These are phyloP conservation scores for Atractosteus spatula DNA, from an alignment of 2,113 vertebrate species.

Conservation along the genomic window DNA sequence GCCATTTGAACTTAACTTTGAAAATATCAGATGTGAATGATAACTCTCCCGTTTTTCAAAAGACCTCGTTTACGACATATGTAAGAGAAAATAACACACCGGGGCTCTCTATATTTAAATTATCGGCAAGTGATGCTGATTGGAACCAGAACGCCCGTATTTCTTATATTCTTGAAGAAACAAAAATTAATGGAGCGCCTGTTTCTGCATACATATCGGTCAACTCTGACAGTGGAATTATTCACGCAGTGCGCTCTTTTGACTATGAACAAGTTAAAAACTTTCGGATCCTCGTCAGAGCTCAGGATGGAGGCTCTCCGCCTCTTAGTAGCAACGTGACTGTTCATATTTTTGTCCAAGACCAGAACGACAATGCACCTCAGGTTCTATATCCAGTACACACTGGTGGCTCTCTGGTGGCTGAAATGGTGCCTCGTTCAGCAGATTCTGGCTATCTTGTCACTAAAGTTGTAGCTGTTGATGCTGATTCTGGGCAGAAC, in stretches of 20 bases:
- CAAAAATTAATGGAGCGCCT: slow-evolving; percentile 18
- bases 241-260: slow-evolving; percentile 27
- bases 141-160: slow-evolving; percentile 51
- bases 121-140: slow-evolving; percentile 38
- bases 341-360: slow-evolving; percentile 33
- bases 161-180: slow-evolving; percentile 47
- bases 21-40: slow-evolving; percentile 30
- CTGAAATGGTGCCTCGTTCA: slow-evolving; percentile 32
- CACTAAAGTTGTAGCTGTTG: no score
- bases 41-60: slow-evolving; percentile 30
- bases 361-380: background rate
- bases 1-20: slow-evolving; percentile 24
- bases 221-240: slow-evolving; percentile 27
- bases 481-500: no score
- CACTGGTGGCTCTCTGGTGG: slow-evolving; percentile 4
- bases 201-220: slow-evolving; percentile 24
- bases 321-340: slow-evolving; percentile 55
- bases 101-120: slow-evolving; percentile 20
- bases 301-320: slow-evolving; percentile 33
- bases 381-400: background rate
- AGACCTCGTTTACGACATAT: slow-evolving; percentile 2
- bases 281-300: slow-evolving; percentile 26
- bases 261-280: slow-evolving; percentile 36
- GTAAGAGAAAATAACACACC: slow-evolving; percentile 9
- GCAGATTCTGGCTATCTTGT: slow-evolving; percentile 22